Base-by-base conservation (phyloP, 2,888 invertebrate genomes). In the Trypoxylon attenuatum region DNA sequence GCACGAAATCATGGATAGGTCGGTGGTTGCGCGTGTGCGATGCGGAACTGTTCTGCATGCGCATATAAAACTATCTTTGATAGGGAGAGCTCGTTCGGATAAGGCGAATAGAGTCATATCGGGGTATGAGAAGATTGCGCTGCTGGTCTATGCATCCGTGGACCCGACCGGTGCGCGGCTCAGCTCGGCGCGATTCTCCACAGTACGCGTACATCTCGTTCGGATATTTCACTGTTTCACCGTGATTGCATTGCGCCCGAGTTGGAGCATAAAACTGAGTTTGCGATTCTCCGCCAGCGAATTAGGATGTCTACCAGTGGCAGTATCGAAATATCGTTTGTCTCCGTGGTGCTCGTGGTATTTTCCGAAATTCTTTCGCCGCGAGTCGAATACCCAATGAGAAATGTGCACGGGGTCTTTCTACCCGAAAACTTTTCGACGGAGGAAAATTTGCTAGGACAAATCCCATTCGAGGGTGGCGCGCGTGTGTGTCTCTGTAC, bases 231-330 rank as follows among this genome's bases (percentile, higher is more conserved):
- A 60, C 45, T 55, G 68, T 67, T 65, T 61, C 71, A 15, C 70
- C 21, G 65, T 78, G 80, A 80, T 80, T 79, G 80, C 75, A 76
- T 78, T 67, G 69, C 54, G 64, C 60, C n/a, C 52, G 47, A 50
- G 45, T 41, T 29, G 59, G 51, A 57, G 66, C 72, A 69, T 69
- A 65, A 79, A 80, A 75, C 76, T 78, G 79, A 80, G 73, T 81
- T 82, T 77, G 57, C 74, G 63, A n/a, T n/a, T 47, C 56, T 13
- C 33, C 57, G 33, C 53, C 50, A 45, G 46, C 62, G 76, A 73
- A 73, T 73, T 75, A 75, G 76, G 62, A 72, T 71, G 76, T 71
- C 68, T n/a, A n/a, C n/a, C n/a, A n/a, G 76, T 50, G 62, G 39
- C 45, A 5, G 69, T 58, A 73, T 74, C 68, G 75, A 71, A 68